These are phyloP conservation scores for Clamator glandarius DNA, from an alignment of 2,797 vertebrate species.

Conservation along the genomic window DNA sequence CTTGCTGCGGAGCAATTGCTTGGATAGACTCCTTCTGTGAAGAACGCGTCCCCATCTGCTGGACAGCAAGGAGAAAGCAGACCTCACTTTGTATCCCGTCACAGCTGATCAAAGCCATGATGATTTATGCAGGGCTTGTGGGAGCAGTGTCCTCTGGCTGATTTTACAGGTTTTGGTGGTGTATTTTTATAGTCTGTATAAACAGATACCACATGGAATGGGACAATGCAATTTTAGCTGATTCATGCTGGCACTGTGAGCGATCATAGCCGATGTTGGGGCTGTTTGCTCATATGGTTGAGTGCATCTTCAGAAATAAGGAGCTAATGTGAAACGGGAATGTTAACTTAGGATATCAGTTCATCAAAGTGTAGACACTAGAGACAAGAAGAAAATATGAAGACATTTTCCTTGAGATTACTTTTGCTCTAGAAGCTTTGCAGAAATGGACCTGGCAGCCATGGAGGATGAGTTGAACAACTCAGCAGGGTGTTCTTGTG, in stretches of 20 bases:
- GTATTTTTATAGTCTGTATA: background rate
- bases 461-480: background rate
- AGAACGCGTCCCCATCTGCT: background rate
- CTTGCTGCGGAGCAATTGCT: background rate
- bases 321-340: background rate
- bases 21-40: background rate
- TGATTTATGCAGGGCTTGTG: background rate
- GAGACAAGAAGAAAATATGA: background rate
- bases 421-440: background rate
- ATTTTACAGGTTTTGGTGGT: background rate
- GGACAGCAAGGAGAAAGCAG: background rate
- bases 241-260: accelerated
- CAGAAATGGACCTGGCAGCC: background rate
- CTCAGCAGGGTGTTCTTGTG: accelerated
- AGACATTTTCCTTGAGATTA: background rate
- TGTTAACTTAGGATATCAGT: background rate
- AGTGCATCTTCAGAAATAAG: background rate
- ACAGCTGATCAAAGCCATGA: background rate
- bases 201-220: background rate
- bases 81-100: background rate
- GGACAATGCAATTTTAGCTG: background rate
- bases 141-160: background rate
- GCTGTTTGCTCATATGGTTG: background rate
- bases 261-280: background rate
- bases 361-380: background rate